A percentile compares a stretch with the other conserved stretches of the same genome.
Evolutionary conservation across 2,113 vertebrate species (phyloP).

Genomic region (Dermatemys mawii): DNA sequence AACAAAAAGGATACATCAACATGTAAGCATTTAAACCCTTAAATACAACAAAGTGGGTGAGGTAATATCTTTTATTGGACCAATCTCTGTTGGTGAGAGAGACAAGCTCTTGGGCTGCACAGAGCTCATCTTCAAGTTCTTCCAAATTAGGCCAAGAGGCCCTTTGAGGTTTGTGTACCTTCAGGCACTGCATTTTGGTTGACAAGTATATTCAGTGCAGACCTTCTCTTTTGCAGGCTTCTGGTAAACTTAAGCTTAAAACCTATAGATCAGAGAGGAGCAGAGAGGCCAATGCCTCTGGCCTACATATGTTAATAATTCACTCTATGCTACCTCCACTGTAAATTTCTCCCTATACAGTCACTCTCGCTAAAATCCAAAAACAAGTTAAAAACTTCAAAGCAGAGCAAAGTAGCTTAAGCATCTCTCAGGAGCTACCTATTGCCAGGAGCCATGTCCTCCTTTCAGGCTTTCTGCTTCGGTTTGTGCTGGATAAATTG

Average conservation of each 20-base stretch:
- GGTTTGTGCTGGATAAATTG: background rate
- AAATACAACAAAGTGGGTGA: background rate
- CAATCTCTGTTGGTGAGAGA: too few relatives aligned
- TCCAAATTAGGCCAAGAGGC: background rate
- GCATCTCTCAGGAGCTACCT: background rate
- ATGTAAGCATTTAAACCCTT: background rate
- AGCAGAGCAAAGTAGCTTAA: background rate
- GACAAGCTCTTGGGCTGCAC: too few relatives aligned
- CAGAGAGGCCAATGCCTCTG: background rate
- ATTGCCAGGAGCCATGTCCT: background rate
- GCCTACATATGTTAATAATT: background rate
- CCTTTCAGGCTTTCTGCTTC: background rate
- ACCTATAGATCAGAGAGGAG: background rate
- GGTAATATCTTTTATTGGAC: too few relatives aligned
- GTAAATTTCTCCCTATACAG: background rate
- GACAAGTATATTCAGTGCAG: background rate
- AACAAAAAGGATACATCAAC: background rate
- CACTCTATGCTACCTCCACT: background rate
- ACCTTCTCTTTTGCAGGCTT: background rate
- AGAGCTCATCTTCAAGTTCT: background rate
- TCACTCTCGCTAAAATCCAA: slow-evolving; percentile 1
- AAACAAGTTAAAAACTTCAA: background rate
- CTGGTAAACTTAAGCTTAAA: slow-evolving; percentile 6
- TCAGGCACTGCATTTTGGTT: background rate
- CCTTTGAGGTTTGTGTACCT: background rate